A percentile compares a stretch with the other conserved stretches of the same genome.
These are phyloP conservation scores for Hylyphantes graminicola DNA, from an alignment of 1,140 invertebrate genomes.

Conservation along the genomic window DNA sequence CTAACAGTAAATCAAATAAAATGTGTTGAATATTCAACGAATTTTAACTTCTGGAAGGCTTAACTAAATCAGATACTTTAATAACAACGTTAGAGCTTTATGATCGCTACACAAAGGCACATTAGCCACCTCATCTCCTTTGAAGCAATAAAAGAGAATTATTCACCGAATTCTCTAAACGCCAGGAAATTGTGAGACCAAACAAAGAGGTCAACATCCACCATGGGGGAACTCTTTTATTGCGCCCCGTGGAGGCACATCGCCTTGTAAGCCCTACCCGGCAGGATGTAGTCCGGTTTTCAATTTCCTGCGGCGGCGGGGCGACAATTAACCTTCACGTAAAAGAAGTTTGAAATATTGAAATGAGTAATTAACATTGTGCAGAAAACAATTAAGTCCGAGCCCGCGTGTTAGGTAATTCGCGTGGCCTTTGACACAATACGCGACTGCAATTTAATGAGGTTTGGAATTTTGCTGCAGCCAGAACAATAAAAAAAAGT, in stretches of 20 bases:
- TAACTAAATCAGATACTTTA: background rate
- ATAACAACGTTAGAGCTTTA: no score
- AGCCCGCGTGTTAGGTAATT: background rate
- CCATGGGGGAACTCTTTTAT: background rate
- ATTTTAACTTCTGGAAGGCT: background rate
- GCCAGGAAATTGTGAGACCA: conserved; percentile 38
- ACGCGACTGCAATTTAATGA: no score
- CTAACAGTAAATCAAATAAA: no score
- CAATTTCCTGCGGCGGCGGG: conserved; percentile 41
- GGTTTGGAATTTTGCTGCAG: no score
- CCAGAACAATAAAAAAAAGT: no score
- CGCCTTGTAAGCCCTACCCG: background rate
- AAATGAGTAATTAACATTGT: conserved; percentile 53
- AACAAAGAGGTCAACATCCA: conserved; percentile 32
- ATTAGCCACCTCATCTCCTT: background rate
- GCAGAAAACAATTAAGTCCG: conserved; percentile 45
- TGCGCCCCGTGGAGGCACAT: background rate
- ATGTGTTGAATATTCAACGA: background rate
- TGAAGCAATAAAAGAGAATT: conserved; percentile 14
- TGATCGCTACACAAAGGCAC: background rate
- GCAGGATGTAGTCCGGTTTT: conserved; percentile 45
- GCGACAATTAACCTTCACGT: conserved; percentile 10
- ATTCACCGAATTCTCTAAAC: conserved; percentile 13
- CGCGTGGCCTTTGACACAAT: background rate
- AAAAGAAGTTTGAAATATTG: conserved; percentile 13